Conservation (phyloP, 2,113 vertebrate species). For the Erythrocebus patas region DNA sequence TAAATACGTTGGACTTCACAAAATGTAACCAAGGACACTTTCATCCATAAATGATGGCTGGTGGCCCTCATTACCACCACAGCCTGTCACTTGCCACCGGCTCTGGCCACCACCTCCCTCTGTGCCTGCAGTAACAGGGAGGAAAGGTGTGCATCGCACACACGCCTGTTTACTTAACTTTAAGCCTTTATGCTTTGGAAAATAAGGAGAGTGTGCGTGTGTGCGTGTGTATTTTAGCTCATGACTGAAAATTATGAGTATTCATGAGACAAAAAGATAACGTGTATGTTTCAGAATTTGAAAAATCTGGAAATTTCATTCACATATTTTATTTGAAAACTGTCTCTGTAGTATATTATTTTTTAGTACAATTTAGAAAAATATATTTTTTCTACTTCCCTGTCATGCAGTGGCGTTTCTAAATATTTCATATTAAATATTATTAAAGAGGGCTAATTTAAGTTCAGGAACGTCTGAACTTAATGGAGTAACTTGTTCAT, state of each 20-base stretch:
- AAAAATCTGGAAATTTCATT: not conserved
- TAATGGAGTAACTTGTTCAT: not conserved
- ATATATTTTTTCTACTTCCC: not conserved
- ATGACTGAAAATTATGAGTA: not conserved
- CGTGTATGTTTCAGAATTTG: not conserved
- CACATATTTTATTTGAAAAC: not conserved
- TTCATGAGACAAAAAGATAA: not conserved
- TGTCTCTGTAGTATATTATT: not conserved
- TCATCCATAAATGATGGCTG: too few species aligned
- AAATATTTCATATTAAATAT: not conserved
- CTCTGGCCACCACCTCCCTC: not conserved
- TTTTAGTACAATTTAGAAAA: not conserved
- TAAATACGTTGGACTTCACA: not conserved
- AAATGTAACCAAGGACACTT: not conserved
- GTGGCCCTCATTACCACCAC: not conserved
- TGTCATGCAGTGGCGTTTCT: not conserved
- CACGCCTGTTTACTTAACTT: not conserved
- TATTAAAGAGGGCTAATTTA: not conserved
- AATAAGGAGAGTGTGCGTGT: too few species aligned
- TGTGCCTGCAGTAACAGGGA: not conserved
- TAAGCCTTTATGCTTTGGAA: not conserved
- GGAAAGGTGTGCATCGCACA: not conserved
- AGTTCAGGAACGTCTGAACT: not conserved
- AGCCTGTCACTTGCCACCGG: rapidly evolving
- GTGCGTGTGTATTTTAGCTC: not conserved